Evolutionary conservation across 1,140 invertebrate species (phyloP).

Genomic region (Sinonovacula constricta): DNA sequence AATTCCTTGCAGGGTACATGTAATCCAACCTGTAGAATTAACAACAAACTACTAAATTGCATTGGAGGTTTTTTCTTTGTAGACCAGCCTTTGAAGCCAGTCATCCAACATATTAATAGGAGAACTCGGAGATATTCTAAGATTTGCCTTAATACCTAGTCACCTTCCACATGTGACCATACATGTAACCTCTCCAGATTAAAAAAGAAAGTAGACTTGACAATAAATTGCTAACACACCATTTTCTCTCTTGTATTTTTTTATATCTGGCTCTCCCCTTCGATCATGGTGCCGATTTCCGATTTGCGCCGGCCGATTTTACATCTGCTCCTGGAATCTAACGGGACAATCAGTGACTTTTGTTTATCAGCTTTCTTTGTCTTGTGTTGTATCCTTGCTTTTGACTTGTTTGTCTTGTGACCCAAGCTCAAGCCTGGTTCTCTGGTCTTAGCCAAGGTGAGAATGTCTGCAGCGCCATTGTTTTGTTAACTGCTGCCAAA

Average conservation of each 20-base stretch:
- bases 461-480: neutral
- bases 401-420: constrained; percentile 55
- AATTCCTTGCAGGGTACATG: too few relatives aligned
- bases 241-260: constrained; percentile 48
- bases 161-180: neutral
- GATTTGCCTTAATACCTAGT: neutral
- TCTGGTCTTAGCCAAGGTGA: neutral
- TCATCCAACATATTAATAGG: neutral
- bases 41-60: too few relatives aligned
- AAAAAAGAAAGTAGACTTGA: too few relatives aligned
- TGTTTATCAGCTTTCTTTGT: constrained; percentile 66
- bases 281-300: constrained; percentile 12
- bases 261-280: constrained; percentile 28
- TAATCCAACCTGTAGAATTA: too few relatives aligned
- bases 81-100: neutral
- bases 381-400: constrained; percentile 60
- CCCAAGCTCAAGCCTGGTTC: neutral
- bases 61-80: neutral
- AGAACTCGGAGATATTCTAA: neutral
- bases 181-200: constrained; percentile 38
- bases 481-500: neutral
- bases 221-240: too few relatives aligned
- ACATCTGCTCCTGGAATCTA: neutral
- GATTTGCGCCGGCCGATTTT: neutral
- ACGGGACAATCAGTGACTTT: constrained; percentile 63